These are phyloP conservation scores for Salpingus planirostris DNA, from an alignment of 2,888 invertebrate species.

Conservation along the genomic window DNA sequence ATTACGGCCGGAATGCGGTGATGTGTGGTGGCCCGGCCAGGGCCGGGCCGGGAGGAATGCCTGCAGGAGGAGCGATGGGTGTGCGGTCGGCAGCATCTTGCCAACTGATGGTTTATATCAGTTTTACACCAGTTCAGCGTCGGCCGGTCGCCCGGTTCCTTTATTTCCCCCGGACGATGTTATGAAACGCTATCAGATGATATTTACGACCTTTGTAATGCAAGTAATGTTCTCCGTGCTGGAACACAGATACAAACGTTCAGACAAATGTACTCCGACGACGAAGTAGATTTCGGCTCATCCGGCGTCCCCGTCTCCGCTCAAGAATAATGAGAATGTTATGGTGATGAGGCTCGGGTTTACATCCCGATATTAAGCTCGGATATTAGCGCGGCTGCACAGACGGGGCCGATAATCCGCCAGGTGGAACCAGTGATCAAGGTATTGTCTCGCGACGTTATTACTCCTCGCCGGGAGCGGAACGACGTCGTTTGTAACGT, in stretches of 20 bases:
- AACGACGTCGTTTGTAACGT: constrained; percentile 7
- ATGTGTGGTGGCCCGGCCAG: background rate
- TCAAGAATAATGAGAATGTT: constrained; percentile 41
- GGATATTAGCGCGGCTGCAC: constrained; percentile 32
- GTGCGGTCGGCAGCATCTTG: constrained; percentile 11
- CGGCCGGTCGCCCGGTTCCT: background rate
- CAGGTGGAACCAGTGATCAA: constrained; percentile 25
- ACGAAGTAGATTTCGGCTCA: constrained; percentile 29
- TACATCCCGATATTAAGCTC: constrained; percentile 36
- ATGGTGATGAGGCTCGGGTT: constrained; percentile 39
- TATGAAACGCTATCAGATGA: constrained; percentile 25
- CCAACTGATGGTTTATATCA: constrained; percentile 25
- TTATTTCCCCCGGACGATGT: constrained; percentile 11
- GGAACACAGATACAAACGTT: constrained; percentile 31
- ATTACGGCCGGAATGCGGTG: background rate
- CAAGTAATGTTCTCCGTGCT: constrained; percentile 28
- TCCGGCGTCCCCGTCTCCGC: constrained; percentile 24
- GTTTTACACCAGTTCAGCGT: constrained; percentile 24
- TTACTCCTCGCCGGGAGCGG: constrained; percentile 13
- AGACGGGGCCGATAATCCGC: constrained; percentile 28
- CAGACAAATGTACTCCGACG: constrained; percentile 30
- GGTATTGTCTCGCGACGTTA: constrained; percentile 20
- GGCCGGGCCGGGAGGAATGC: background rate
- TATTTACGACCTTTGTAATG: constrained; percentile 29
- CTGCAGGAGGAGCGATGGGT: background rate